Evolutionary conservation across 2,797 vertebrate genomes (phyloP).

Genomic region (Clarias pachynema): DNA sequence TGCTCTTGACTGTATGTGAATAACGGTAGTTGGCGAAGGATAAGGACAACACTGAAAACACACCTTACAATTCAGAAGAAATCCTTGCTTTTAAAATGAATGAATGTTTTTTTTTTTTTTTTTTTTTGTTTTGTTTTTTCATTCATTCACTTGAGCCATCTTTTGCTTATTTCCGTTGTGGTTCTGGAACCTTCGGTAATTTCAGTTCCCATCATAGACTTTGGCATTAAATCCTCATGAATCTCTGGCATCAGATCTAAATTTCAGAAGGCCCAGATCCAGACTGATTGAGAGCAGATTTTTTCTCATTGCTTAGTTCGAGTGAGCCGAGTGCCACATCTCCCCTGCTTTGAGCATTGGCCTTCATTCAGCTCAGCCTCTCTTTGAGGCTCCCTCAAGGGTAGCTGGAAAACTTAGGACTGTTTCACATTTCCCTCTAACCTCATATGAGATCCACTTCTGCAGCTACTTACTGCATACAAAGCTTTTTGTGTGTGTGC

Average conservation of each 20-base stretch:
- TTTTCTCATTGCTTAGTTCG: conserved; percentile 38
- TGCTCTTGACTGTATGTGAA: background rate
- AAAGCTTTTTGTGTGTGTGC: conserved; percentile 47
- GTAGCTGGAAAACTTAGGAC: conserved; percentile 58
- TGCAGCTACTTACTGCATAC: conserved; percentile 72
- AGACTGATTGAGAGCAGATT: conserved; percentile 51
- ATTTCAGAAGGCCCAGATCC: conserved; percentile 16
- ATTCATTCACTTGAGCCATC: background rate
- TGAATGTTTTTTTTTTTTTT: background rate
- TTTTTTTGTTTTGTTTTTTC: background rate
- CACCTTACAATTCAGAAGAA: background rate
- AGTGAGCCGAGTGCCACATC: conserved; percentile 39
- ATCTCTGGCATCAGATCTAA: background rate
- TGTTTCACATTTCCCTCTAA: conserved; percentile 70
- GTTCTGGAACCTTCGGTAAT: background rate
- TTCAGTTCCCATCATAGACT: background rate
- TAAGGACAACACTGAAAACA: conserved; percentile 34
- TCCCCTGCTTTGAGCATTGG: conserved; percentile 60
- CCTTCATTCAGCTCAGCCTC: conserved; percentile 56
- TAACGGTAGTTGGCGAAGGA: background rate
- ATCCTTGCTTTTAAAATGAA: background rate
- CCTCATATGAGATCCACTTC: conserved; percentile 61
- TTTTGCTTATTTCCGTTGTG: background rate
- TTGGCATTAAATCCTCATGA: background rate
- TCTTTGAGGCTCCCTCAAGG: conserved; percentile 49